phyloP scores from a whole-genome alignment of 2,888 invertebrate genomes.

The Spisula solida region DNA sequence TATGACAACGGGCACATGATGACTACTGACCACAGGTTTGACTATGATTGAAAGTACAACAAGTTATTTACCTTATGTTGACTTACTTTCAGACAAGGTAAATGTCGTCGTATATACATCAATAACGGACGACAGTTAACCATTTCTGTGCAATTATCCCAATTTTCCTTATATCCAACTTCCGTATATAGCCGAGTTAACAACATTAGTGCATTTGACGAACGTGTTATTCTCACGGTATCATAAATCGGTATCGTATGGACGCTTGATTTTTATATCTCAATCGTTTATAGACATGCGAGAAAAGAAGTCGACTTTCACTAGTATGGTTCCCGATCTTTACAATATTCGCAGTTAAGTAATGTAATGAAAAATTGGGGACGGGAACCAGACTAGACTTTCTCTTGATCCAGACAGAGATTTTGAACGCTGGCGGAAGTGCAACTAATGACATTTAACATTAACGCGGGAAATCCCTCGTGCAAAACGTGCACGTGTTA shows the following conservation, averaged over 20 bases:
- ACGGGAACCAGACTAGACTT: too few relatives aligned
- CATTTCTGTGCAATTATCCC: background rate
- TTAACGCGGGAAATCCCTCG: background rate
- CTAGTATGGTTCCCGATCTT: too few relatives aligned
- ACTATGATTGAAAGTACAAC: too few relatives aligned
- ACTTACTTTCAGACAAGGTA: too few relatives aligned
- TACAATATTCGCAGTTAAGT: too few relatives aligned
- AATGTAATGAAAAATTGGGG: too few relatives aligned
- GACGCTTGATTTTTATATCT: background rate
- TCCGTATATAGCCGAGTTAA: background rate
- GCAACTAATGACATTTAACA: background rate
- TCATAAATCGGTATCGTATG: background rate
- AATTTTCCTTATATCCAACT: background rate
- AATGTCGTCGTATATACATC: background rate
- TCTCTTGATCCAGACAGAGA: background rate
- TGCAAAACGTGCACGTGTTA: background rate
- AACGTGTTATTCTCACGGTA: constrained; percentile 13
- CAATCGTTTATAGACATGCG: constrained; percentile 9
- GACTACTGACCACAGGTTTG: too few relatives aligned
- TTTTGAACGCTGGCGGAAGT: background rate
- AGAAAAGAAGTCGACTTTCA: background rate
- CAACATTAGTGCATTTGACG: constrained; percentile 1
- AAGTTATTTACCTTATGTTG: too few relatives aligned
- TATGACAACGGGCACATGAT: too few relatives aligned
- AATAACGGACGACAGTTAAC: background rate